Base-by-base conservation (phyloP, 2,888 invertebrate species). In the Saturnia pavonia region DNA sequence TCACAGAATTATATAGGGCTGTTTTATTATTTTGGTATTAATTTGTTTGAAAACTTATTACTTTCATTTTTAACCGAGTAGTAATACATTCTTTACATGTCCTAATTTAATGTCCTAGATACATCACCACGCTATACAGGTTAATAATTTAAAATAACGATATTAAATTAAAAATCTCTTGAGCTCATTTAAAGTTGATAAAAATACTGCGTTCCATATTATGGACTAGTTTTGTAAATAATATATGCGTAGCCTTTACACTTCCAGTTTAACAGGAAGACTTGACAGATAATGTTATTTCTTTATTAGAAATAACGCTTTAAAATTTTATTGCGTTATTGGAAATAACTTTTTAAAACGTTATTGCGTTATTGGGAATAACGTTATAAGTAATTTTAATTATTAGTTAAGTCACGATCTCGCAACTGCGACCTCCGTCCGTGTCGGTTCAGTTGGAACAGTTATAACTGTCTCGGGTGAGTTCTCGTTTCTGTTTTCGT, bases 201-300 rank as follows among this genome's bases (percentile, higher is more conserved):
- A 71, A 63, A 71, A 69, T 57, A 66, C 67, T 72, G 57, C 27
- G 42, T 45, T 45, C 48, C 71, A 72, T 68, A 69, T 60, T 74
- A 73, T 71, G 75, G 82, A 82, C 84, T 83, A 82, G 82, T 68
- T 76, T 68, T 45, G 27, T 68, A 67, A 54, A 82, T 69, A 73
- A 71, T 63, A 82, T 78, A 82, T 80, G 78, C 81, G 76, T 75
- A 78, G 78, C 75, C 78, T 72, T 72, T 48, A 76, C 73, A 60
- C 77, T 57, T 76, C 81, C 83, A 82, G 82, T 71, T 74, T 8
- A 72, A 80, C 84, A 83, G 86, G 84, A 80, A 80, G 78, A 78
- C 75, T 75, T 73, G n/a, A 68, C 69, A 43, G 65, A 65, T 48
- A n/a, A 25, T 40, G 68, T 14, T 34, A 66, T 57, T 45, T 22